Conservation (phyloP, 2,113 vertebrate species). For the Natator depressus region DNA sequence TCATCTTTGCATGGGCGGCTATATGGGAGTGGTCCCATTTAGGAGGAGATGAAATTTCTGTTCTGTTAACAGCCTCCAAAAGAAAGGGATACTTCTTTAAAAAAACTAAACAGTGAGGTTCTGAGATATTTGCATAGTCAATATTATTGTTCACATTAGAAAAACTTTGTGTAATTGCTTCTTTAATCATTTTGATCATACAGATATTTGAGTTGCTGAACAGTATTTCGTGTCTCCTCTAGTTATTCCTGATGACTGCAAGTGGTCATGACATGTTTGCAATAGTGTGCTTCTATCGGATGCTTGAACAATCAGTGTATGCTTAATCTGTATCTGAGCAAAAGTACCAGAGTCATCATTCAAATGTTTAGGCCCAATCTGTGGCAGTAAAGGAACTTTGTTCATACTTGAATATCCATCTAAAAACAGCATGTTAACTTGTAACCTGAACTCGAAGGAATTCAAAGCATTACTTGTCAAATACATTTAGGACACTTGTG, state of each 20-base stretch:
- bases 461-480: not conserved
- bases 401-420: not conserved
- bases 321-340: conserved; percentile 41
- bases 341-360: conserved; percentile 52
- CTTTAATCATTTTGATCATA: not conserved
- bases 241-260: not conserved
- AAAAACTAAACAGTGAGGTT: not conserved
- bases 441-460: not conserved
- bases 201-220: not conserved
- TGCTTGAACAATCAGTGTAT: conserved; percentile 6
- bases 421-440: not conserved
- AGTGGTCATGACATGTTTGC: conserved; percentile 49
- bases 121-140: accelerated
- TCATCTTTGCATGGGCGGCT: not conserved
- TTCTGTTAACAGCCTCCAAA: not conserved
- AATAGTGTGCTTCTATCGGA: conserved; percentile 7
- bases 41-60: not conserved
- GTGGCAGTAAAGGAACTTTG: not conserved
- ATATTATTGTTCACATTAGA: accelerated
- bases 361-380: conserved; percentile 21
- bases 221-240: not conserved
- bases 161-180: not conserved
- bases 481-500: not conserved
- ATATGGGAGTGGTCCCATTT: not conserved
- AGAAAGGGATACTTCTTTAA: not conserved